These are phyloP conservation scores for Eupsilia transversa DNA, from an alignment of 2,888 invertebrate genomes.

Conservation along the genomic window DNA sequence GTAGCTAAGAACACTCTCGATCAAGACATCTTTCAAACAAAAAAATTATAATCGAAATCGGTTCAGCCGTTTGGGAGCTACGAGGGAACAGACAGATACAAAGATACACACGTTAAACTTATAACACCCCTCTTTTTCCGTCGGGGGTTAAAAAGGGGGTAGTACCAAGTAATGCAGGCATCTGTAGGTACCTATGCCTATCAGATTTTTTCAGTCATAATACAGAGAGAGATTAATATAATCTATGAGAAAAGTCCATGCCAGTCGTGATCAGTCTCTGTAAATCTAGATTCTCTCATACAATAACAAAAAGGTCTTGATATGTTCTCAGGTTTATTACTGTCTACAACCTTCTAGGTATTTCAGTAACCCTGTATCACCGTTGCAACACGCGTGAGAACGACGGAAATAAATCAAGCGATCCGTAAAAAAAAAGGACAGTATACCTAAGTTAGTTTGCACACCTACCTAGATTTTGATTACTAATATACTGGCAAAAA, in stretches of 20 bases:
- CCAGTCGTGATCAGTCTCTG: background rate
- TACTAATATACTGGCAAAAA: background rate
- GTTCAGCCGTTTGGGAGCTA: no score
- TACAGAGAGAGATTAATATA: no score
- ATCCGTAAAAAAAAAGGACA: conserved; percentile 21
- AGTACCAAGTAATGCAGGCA: background rate
- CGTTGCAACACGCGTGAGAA: conserved; percentile 19
- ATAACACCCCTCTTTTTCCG: no score
- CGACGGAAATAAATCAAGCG: conserved; percentile 18
- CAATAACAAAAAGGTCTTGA: conserved; percentile 31
- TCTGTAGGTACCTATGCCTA: background rate
- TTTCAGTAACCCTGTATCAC: conserved; percentile 31
- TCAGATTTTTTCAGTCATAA: background rate
- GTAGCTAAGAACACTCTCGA: no score
- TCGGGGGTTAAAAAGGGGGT: no score
- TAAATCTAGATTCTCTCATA: background rate
- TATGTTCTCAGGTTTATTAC: conserved; percentile 33
- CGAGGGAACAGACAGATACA: no score
- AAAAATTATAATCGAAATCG: no score
- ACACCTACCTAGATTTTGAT: conserved; percentile 1
- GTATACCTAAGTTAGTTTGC: background rate
- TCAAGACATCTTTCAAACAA: no score
- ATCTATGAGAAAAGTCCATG: background rate
- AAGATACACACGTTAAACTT: no score
- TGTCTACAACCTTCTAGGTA: conserved; percentile 7